Evolutionary conservation across 1,140 invertebrate species (phyloP).

Genomic region (Drosophila pseudoananassae): DNA sequence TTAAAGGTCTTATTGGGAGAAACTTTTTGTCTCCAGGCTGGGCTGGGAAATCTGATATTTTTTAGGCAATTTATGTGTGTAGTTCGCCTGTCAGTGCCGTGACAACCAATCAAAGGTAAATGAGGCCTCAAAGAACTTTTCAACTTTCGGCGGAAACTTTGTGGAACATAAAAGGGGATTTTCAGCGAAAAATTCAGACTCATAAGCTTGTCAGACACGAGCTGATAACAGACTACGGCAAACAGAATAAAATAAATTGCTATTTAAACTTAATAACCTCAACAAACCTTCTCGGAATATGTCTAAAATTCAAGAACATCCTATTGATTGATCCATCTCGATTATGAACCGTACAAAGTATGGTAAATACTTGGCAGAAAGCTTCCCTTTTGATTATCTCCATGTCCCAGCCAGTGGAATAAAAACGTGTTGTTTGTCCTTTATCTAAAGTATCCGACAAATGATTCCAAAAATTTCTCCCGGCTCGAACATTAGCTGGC

Average conservation of each 20-base stretch:
- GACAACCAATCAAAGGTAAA: conserved; percentile 44
- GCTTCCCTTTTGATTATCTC: conserved; percentile 29
- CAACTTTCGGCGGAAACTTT: conserved; percentile 19
- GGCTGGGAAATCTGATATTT: conserved; percentile 24
- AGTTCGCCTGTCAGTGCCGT: conserved; percentile 31
- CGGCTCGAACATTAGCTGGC: conserved; percentile 40
- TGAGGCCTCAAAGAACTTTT: conserved; percentile 14
- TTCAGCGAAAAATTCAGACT: conserved; percentile 10
- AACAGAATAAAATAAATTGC: background rate
- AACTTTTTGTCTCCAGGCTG: conserved; percentile 3
- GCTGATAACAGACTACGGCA: background rate
- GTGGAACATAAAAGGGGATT: conserved; percentile 11
- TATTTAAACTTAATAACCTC: background rate
- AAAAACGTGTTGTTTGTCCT: conserved; percentile 17
- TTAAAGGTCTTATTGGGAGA: background rate
- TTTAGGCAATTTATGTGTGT: conserved; percentile 24
- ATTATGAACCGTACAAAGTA: background rate
- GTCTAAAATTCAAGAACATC: conserved; percentile 11
- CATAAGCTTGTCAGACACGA: conserved; percentile 7
- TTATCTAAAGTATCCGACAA: conserved; percentile 48
- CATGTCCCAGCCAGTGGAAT: conserved; percentile 10
- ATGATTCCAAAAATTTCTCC: conserved; percentile 49
- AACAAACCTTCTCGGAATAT: background rate
- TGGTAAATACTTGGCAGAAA: conserved; percentile 11
- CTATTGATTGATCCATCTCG: conserved; percentile 5